A percentile compares a stretch with the other conserved stretches of the same genome.
Evolutionary conservation across 2,888 invertebrate species (phyloP).

Genomic region (Conistra vaccinii): DNA sequence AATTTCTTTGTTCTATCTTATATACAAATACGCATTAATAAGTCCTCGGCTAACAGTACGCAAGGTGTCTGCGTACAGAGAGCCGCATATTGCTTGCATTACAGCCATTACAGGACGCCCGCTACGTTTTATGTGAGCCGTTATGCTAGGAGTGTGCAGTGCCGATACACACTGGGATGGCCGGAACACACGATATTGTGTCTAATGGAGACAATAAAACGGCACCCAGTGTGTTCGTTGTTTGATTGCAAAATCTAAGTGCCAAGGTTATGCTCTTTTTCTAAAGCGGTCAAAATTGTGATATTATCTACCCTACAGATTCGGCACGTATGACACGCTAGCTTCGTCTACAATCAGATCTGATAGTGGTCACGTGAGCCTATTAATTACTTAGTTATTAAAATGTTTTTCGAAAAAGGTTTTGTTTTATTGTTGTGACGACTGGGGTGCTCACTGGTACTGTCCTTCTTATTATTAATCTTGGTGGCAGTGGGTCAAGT

Average conservation of each 20-base stretch:
- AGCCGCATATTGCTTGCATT: conserved; percentile 44
- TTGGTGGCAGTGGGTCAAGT: too few relatives aligned
- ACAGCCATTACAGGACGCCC: conserved; percentile 40
- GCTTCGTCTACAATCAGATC: too few relatives aligned
- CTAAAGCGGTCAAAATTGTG: not conserved
- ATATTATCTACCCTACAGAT: not conserved
- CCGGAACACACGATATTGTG: conserved; percentile 21
- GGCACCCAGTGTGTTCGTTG: too few relatives aligned
- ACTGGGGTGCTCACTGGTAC: too few relatives aligned
- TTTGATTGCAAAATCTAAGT: not conserved
- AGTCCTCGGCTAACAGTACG: not conserved
- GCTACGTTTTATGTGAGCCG: conserved; percentile 61
- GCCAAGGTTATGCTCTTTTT: not conserved
- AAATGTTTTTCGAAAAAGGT: too few relatives aligned
- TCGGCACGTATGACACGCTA: not conserved
- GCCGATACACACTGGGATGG: conserved; percentile 27
- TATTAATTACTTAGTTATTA: too few relatives aligned
- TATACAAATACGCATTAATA: not conserved
- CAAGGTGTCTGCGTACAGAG: conserved; percentile 9
- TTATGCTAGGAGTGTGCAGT: conserved; percentile 16
- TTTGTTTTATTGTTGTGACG: too few relatives aligned
- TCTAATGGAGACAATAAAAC: not conserved
- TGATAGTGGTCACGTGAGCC: too few relatives aligned
- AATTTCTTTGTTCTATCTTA: not conserved
- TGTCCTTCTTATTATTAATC: too few relatives aligned